Base-by-base conservation (phyloP, 2,113 vertebrate genomes). In the Sigmodon hispidus region DNA sequence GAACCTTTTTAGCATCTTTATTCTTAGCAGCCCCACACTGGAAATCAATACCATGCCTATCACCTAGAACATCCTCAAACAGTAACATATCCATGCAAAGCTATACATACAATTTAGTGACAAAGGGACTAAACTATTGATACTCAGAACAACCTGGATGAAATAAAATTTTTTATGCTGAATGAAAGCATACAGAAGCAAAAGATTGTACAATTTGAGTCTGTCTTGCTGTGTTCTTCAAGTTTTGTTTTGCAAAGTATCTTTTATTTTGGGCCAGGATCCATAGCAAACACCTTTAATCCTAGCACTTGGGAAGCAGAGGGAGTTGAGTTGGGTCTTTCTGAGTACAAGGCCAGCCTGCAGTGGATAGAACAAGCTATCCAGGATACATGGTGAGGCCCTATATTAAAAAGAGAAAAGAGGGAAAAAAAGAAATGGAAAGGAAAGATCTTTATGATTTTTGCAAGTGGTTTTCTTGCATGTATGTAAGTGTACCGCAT, bases 91-190 rank as follows among this genome's bases (percentile, higher is more conserved):
- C 43, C 55, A 70, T 19, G n/a, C 73, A 72, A 55, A 91, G n/a
- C 43, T 87, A 79, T 52, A 83, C 10, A 85, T 45, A 77, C 10
- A 45, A 83, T 10, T 81, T 75, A 87, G 67, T 40, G 61, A 50
- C 76, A 13, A 87, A 67, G 69, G 34, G 29, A 75, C 22, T 11
- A 7, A 87, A 36, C 45, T 55, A 48, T 22, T 52, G 69, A 61
- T 72, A 79, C 24, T 3, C 36, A 48, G 7, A 89, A n/a, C n/a
- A 87, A 81, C 43, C 52, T 22, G 63, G 43, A 34, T 63, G 12
- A 88, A 73, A 90, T 70, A 3, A 96, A 84, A 96, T 87, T 63
- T 10, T 79, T 75, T 70, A 81, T 89, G 43, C n/a, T 70, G 77
- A 94, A 26, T 43, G 67, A 73, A 83, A 69, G 72, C n/a, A 80